Percentiles rank a stretch among this genome's conserved stretches.
phyloP scores from a whole-genome alignment of 2,113 vertebrate genomes.

The Gasterosteus nipponicus region DNA sequence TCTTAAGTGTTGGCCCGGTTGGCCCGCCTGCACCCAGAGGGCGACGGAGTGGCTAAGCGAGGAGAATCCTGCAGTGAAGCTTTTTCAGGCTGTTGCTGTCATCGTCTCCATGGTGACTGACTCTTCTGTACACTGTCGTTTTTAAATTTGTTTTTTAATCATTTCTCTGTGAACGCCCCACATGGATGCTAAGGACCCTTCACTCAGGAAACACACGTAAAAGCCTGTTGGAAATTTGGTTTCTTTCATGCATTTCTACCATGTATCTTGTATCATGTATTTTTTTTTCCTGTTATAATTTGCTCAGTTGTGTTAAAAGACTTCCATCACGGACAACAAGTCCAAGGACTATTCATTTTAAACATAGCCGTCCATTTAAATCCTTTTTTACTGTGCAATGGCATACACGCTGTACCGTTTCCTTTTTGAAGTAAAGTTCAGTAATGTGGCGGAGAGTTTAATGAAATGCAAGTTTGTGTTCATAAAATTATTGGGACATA shows the following conservation, averaged over 20 bases:
- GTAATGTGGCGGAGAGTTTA: constrained; percentile 27
- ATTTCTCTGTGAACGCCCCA: constrained; percentile 58
- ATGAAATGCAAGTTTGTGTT: constrained; percentile 63
- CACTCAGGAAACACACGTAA: constrained; percentile 77
- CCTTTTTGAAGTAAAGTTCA: constrained; percentile 29
- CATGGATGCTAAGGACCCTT: constrained; percentile 64
- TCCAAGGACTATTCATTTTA: constrained; percentile 46
- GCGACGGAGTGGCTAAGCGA: constrained; percentile 70
- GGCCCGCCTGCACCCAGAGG: constrained; percentile 55
- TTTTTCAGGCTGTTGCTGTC: constrained; percentile 63
- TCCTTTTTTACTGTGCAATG: constrained; percentile 56
- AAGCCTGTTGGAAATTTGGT: constrained; percentile 53
- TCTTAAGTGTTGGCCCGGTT: constrained; percentile 48
- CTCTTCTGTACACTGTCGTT: constrained; percentile 68
- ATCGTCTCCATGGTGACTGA: constrained; percentile 57
- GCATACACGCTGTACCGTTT: constrained; percentile 56
- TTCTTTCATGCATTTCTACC: constrained; percentile 37
- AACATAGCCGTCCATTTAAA: constrained; percentile 70
- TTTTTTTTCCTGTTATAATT: constrained; percentile 37
- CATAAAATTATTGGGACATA: constrained; percentile 51
- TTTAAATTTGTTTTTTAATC: constrained; percentile 39
- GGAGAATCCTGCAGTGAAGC: constrained; percentile 58
- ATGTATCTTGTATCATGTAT: constrained; percentile 42
- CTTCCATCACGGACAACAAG: constrained; percentile 43
- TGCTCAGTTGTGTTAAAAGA: constrained; percentile 15